Percentiles rank a stretch among this genome's conserved stretches.
Evolutionary conservation across 2,797 vertebrate genomes (phyloP).

Genomic region (Danio kyathit): DNA sequence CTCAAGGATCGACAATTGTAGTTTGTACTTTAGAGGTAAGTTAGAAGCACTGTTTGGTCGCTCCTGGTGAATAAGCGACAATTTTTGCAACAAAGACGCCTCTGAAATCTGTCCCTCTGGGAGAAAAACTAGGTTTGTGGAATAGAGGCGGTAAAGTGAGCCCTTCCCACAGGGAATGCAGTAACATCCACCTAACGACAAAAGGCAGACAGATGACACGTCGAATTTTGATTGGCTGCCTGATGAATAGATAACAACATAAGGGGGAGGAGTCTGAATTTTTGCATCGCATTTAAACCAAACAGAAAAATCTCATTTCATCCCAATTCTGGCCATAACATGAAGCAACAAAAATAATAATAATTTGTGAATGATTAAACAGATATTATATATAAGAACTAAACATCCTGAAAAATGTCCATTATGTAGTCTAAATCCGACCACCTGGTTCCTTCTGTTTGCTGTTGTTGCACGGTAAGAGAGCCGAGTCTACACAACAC

Average conservation of each 20-base stretch:
- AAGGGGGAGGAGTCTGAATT: neutral
- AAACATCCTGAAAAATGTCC: slow-evolving; percentile 29
- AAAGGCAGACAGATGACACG: slow-evolving; percentile 15
- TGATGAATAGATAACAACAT: slow-evolving; percentile 12
- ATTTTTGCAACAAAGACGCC: slow-evolving; percentile 68
- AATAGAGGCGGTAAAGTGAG: slow-evolving; percentile 54
- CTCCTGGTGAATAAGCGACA: slow-evolving; percentile 66
- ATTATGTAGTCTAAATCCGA: slow-evolving; percentile 37
- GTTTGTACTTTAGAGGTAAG: slow-evolving; percentile 73
- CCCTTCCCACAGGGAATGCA: slow-evolving; percentile 14
- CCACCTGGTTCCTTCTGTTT: slow-evolving; percentile 8
- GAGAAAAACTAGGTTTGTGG: slow-evolving; percentile 59
- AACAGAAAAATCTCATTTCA: neutral
- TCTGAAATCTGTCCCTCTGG: slow-evolving; percentile 59
- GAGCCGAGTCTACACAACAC: slow-evolving; percentile 16
- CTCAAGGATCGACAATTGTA: slow-evolving; percentile 71
- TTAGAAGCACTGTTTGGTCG: slow-evolving; percentile 65
- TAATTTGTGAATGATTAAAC: neutral
- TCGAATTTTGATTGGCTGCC: slow-evolving; percentile 1
- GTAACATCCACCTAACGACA: slow-evolving; percentile 51
- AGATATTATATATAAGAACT: neutral
- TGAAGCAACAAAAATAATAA: neutral
- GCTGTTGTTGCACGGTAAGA: neutral
- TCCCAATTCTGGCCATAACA: neutral
- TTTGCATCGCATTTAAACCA: neutral